phyloP scores from a whole-genome alignment of 2,888 invertebrate genomes.

The Drosophila mercatorum region DNA sequence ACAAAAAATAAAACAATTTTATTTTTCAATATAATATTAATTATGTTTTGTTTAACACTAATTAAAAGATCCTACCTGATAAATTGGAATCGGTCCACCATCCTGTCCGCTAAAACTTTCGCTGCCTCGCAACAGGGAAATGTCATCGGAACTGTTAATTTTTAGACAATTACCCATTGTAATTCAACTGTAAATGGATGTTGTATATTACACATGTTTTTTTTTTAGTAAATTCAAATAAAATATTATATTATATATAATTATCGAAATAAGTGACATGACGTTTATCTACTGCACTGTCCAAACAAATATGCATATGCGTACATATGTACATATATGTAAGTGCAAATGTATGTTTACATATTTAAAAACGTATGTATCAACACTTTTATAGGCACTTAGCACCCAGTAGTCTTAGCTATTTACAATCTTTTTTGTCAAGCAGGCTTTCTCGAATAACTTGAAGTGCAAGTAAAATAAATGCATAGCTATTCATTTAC shows the following conservation, averaged over 20 bases:
- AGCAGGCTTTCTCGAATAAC: background rate
- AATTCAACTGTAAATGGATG: background rate
- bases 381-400: background rate
- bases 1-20: constrained; percentile 10
- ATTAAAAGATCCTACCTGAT: constrained; percentile 73
- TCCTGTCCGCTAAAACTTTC: constrained; percentile 85
- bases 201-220: too few species aligned
- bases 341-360: background rate
- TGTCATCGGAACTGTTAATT: constrained; percentile 88
- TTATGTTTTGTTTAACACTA: too few species aligned
- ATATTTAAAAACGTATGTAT: background rate
- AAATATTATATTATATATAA: background rate
- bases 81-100: constrained; percentile 84
- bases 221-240: background rate
- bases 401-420: background rate
- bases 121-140: constrained; percentile 87
- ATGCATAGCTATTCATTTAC: background rate
- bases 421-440: too few species aligned
- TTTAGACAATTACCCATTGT: constrained; percentile 90
- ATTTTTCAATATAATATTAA: too few species aligned
- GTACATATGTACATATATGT: background rate
- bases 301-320: background rate
- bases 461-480: constrained; percentile 24
- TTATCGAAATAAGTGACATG: background rate
- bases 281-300: background rate